These are phyloP conservation scores for Brassicogethes aeneus DNA, from an alignment of 2,888 invertebrate genomes.

Conservation along the genomic window DNA sequence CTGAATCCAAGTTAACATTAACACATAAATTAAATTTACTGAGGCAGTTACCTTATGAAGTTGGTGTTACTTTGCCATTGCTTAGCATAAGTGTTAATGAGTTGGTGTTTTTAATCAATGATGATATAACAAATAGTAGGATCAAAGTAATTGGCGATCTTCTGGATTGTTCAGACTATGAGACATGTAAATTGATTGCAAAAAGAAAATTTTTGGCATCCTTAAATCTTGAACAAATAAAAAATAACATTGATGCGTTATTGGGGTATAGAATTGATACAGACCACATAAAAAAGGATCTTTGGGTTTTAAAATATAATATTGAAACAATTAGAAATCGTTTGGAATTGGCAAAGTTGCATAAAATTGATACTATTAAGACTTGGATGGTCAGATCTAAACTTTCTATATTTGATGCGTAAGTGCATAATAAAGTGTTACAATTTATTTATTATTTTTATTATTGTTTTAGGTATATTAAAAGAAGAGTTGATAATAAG, in stretches of 20 bases:
- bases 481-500: constrained; percentile 33
- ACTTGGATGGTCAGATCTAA: constrained; percentile 44
- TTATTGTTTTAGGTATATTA: constrained; percentile 32
- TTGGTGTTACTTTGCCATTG: constrained; percentile 26
- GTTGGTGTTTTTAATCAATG: no score
- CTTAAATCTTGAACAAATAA: constrained; percentile 11
- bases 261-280: constrained; percentile 32
- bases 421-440: constrained; percentile 11
- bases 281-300: constrained; percentile 37
- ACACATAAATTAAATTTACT: constrained; percentile 23
- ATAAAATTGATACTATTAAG: constrained; percentile 36
- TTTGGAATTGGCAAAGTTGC: constrained; percentile 29
- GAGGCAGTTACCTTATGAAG: constrained; percentile 21
- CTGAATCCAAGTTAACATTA: constrained; percentile 19
- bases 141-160: constrained; percentile 21
- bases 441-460: constrained; percentile 2
- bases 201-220: constrained; percentile 16
- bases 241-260: constrained; percentile 10
- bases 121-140: constrained; percentile 14
- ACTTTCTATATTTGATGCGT: constrained; percentile 34
- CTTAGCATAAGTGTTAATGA: constrained; percentile 20
- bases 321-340: constrained; percentile 28
- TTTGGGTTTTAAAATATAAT: constrained; percentile 40
- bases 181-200: constrained; percentile 19
- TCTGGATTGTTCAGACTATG: constrained; percentile 21